Evolutionary conservation across 2,113 vertebrate genomes (phyloP), one percentile per base, ranked within the genome.

Genomic region (Hydrochoerus hydrochaeris): DNA sequence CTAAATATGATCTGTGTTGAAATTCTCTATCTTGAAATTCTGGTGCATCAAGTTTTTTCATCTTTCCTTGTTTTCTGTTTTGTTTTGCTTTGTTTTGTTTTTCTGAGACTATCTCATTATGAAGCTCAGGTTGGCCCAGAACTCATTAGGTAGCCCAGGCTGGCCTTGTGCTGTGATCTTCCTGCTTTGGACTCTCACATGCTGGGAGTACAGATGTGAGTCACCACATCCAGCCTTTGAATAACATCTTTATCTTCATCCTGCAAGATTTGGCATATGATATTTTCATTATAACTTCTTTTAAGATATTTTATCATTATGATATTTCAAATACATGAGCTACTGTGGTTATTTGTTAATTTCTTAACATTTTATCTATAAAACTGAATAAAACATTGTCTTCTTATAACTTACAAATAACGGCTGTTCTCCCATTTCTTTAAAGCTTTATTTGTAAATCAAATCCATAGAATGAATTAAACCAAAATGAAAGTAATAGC

Each of bases 391-490:
- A 63, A 95, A 90, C 63, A 69, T 87, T 81, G 90, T 84, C 20
- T 49, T 82, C n/a, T 82, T 65, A 67, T 73, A 89, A 91, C 67
- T 77, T 94, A 86, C 11, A 71, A 95, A 69, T 87, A 78, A 81
- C 35, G 58, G 92, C 67, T 87, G 20, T 65, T 83, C 38, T 52
- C 44, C 54, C 16, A 77, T 60, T 12, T 75, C 14, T 88, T 69
- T 67, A 4, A 94, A 75, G 28, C 84, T 84, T 88, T 57, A 85
- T 69, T 81, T 95, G 0, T 90, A 94, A 92, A 58, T 58, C 35
- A 52, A 96, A 94, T 65, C 44, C 9, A 63, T 1, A 85, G 3
- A 16, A 85, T 95, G n/a, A 14, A 4, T 93, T 77, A 92, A 88
- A 82, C n/a, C 3, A 49, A 94, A 91, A 81, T 22, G 78, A 94